Conservation (phyloP, 2,888 invertebrate species). For the Melieria omissa region DNA sequence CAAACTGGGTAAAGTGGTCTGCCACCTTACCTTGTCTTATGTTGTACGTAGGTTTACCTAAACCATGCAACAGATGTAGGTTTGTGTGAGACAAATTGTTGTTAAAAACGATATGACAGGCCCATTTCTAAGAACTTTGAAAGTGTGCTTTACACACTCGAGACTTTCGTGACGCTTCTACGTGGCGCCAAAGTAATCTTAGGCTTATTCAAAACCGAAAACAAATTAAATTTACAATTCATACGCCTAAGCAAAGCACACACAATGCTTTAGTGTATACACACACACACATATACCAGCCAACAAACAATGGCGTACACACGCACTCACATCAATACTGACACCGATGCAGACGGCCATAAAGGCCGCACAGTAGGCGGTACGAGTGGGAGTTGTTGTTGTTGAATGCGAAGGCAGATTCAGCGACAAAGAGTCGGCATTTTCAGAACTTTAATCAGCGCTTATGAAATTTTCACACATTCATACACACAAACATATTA, state of each 20-base stretch:
- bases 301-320: conserved; percentile 16
- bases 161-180: too few species aligned
- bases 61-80: too few species aligned
- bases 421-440: background rate
- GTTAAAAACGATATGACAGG: too few species aligned
- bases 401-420: background rate
- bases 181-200: too few species aligned
- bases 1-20: too few species aligned
- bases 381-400: background rate
- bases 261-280: conserved; percentile 33
- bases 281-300: conserved; percentile 12
- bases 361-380: too few species aligned
- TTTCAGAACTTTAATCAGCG: conserved; percentile 20
- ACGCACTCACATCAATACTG: background rate
- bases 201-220: conserved; percentile 15
- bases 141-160: too few species aligned
- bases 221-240: conserved; percentile 34
- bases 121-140: too few species aligned
- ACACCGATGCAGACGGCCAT: background rate
- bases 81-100: too few species aligned
- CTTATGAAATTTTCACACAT: conserved; percentile 18
- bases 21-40: too few species aligned
- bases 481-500: background rate
- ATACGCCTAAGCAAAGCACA: conserved; percentile 20
- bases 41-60: too few species aligned